A percentile compares a stretch with the other conserved stretches of the same genome.
Evolutionary conservation across 2,113 vertebrate genomes (phyloP).

Genomic region (Glaucomys volans): DNA sequence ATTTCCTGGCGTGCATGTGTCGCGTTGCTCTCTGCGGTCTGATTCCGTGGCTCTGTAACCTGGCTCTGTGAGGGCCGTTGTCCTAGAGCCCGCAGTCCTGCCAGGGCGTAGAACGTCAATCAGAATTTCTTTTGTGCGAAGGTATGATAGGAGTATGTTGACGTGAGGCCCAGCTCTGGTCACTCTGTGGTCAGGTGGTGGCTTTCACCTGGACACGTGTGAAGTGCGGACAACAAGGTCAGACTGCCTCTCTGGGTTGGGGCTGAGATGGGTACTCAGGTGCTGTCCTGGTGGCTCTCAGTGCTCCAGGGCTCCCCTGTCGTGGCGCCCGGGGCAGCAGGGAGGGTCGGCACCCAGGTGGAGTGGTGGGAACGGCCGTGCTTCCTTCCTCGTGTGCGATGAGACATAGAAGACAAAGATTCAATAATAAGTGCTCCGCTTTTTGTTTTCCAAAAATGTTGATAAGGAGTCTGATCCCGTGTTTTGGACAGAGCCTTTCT

Average conservation of each 20-base stretch:
- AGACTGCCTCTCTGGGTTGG: background rate
- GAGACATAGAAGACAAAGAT: background rate
- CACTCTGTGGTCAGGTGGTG: background rate
- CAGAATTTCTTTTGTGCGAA: background rate
- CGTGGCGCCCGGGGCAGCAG: background rate
- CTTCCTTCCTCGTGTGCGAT: background rate
- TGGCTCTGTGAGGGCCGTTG: background rate
- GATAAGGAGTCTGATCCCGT: background rate
- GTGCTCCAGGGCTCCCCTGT: background rate
- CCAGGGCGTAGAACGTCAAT: background rate
- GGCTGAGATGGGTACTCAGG: no score
- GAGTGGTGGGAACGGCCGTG: background rate
- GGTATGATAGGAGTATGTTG: background rate
- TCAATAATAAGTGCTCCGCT: background rate
- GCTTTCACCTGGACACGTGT: background rate
- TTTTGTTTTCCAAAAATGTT: background rate
- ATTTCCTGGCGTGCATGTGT: background rate
- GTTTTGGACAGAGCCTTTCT: background rate
- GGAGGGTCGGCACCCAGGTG: background rate
- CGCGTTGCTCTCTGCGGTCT: no score
- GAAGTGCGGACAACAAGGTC: background rate
- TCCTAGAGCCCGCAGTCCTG: background rate
- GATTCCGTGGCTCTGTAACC: background rate
- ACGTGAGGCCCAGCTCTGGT: background rate
- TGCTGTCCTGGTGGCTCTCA: background rate